Evolutionary conservation across 2,888 invertebrate species (phyloP), one percentile per base, ranked within the genome.

Genomic region (Acronicta psi): DNA sequence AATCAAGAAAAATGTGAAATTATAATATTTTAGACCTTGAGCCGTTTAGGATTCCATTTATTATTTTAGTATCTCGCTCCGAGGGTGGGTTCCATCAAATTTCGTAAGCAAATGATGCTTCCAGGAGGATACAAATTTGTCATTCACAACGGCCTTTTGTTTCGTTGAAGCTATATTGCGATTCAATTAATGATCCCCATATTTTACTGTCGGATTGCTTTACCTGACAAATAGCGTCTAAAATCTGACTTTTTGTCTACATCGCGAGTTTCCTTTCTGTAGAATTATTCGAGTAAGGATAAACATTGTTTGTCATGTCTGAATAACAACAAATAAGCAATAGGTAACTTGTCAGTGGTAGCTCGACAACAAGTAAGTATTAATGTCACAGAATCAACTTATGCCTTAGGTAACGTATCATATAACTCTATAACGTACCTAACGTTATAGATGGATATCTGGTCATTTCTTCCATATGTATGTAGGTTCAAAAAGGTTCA

Each of bases 131-230:
- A 83, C 82, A 80, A 85, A 91, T 91, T 91, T 89, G 87, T 92
- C 92, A 92, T 86, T 83, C 76, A 73, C 81, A 82, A 75, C 77
- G 77, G 82, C 83, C 86, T 90, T 77, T 90, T 92, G 91, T 92
- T 89, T 87, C 85, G 84, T 83, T 81, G 80, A 84, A 86, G 85
- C 85, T 89, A 91, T 91, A 91, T 89, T 88, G 86, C 82, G 84
- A 91, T 91, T 89, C 83, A 87, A 91, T 89, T 91, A 91, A 92
- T 90, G 90, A 86, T 77, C 72, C 80, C 83, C 73, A 90, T 92
- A 90, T 91, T 91, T 92, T 85, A 88, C 86, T 83, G 91, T 86
- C 90, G 78, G 82, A 79, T 86, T 81, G 85, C 82, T 84, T 77
- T 81, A 86, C 82, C 83, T 88, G 85, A 90, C 83, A 86, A 87